Percentiles rank a stretch among this genome's conserved stretches.
Evolutionary conservation across 1,140 invertebrate species (phyloP).

Genomic region (Tetraneura akinire): DNA sequence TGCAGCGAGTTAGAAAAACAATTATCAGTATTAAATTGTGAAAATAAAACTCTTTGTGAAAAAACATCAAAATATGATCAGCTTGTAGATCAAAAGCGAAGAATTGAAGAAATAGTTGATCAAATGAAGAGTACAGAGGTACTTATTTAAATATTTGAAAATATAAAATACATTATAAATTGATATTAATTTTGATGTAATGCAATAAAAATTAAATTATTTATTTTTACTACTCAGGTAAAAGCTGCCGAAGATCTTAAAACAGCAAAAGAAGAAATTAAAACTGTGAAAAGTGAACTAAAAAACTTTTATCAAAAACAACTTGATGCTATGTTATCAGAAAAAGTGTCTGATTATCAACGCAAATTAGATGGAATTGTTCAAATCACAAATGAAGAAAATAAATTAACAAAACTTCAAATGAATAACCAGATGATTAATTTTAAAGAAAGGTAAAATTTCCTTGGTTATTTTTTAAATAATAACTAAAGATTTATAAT

Average conservation of each 20-base stretch:
- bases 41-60: constrained; percentile 8
- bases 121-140: constrained; percentile 40
- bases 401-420: constrained; percentile 46
- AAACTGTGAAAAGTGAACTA: constrained; percentile 42
- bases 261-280: constrained; percentile 37
- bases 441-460: constrained; percentile 14
- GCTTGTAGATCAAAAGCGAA: constrained; percentile 44
- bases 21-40: constrained; percentile 24
- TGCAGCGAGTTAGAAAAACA: constrained; percentile 35
- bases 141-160: not conserved
- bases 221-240: constrained; percentile 3
- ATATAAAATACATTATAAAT: no score
- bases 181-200: no score
- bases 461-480: not conserved
- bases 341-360: constrained; percentile 43
- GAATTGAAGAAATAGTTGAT: constrained; percentile 45
- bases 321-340: constrained; percentile 39
- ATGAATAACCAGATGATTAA: constrained; percentile 29
- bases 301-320: constrained; percentile 44
- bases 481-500: not conserved
- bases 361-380: constrained; percentile 45
- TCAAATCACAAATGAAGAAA: constrained; percentile 47
- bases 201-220: not conserved
- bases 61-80: constrained; percentile 46
- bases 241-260: constrained; percentile 27